Percentiles rank a stretch among this genome's conserved stretches.
These are phyloP conservation scores for Megaceryle torquata DNA, from an alignment of 2,113 vertebrate species.

Conservation along the genomic window DNA sequence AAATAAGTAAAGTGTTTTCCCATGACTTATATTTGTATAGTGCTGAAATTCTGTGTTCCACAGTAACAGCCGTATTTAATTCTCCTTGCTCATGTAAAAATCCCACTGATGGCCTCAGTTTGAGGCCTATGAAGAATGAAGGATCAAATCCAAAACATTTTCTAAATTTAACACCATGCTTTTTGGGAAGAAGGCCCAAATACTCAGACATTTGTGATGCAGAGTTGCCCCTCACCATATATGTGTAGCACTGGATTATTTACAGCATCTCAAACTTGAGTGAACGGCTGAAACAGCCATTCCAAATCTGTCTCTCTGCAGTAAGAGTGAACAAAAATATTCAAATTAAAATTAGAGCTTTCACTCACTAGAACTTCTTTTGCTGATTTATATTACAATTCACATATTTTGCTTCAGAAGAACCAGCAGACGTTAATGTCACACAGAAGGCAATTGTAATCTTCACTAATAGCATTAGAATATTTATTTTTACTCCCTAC, in stretches of 20 bases:
- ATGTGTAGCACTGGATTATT: conserved; percentile 51
- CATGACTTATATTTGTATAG: neutral
- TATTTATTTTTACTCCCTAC: neutral
- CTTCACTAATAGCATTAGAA: neutral
- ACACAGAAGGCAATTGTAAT: neutral
- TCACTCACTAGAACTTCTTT: neutral
- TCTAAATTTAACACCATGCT: conserved; percentile 44
- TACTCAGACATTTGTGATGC: neutral
- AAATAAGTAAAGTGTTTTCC: neutral
- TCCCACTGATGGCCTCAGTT: neutral
- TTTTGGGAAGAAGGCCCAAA: conserved; percentile 48
- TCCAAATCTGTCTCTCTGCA: neutral
- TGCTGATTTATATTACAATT: neutral
- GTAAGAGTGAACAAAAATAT: neutral
- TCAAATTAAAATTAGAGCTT: conserved; percentile 5
- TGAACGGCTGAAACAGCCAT: conserved; percentile 1
- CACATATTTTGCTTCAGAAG: neutral
- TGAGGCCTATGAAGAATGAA: neutral
- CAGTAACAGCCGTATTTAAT: neutral
- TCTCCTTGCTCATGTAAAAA: neutral
- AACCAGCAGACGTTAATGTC: neutral
- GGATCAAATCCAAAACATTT: conserved; percentile 20
- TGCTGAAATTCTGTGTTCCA: neutral
- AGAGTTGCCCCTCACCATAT: conserved; percentile 31
- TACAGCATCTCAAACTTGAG: conserved; percentile 17